phyloP scores from a whole-genome alignment of 1,140 invertebrate genomes.

The Zaprionus gabonicus region DNA sequence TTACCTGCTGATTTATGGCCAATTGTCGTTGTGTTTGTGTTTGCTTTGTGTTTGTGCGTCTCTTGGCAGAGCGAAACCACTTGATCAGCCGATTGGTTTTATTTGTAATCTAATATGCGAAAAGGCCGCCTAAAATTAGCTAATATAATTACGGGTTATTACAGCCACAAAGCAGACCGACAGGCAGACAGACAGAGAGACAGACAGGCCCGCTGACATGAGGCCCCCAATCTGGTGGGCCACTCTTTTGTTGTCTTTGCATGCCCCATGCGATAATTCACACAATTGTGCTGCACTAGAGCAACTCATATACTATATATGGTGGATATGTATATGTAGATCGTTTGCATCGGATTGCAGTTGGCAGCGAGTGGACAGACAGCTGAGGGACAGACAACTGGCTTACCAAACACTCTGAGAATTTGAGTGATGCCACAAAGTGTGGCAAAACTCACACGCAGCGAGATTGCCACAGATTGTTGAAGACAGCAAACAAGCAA shows the following conservation, averaged over 20 bases:
- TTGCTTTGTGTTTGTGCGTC: slow-evolving; percentile 37
- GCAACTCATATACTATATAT: slow-evolving; percentile 3
- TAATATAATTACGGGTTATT: slow-evolving; percentile 75
- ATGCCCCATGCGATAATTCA: slow-evolving; percentile 62
- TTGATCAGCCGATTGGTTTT: slow-evolving; percentile 37
- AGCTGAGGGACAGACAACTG: neutral
- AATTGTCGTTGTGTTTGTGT: slow-evolving; percentile 61
- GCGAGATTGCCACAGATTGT: neutral
- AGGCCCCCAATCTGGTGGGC: neutral
- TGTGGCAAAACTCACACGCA: slow-evolving; percentile 16
- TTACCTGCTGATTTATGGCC: slow-evolving; percentile 72
- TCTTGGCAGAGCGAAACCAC: slow-evolving; percentile 43
- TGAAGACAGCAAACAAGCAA: neutral
- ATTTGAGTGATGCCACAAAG: slow-evolving; percentile 20
- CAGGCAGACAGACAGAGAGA: neutral
- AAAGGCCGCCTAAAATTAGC: slow-evolving; percentile 50
- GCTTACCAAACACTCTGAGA: slow-evolving; percentile 41
- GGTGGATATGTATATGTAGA: slow-evolving; percentile 21
- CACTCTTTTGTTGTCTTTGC: slow-evolving; percentile 21
- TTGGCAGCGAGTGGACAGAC: neutral
- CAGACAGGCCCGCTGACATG: slow-evolving; percentile 16
- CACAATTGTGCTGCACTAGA: slow-evolving; percentile 59
- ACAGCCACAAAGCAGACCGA: slow-evolving; percentile 36
- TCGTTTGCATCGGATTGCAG: slow-evolving; percentile 17
- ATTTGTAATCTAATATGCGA: slow-evolving; percentile 48